These are phyloP conservation scores for Aphelinus certus DNA, from an alignment of 1,140 invertebrate genomes.

Conservation along the genomic window DNA sequence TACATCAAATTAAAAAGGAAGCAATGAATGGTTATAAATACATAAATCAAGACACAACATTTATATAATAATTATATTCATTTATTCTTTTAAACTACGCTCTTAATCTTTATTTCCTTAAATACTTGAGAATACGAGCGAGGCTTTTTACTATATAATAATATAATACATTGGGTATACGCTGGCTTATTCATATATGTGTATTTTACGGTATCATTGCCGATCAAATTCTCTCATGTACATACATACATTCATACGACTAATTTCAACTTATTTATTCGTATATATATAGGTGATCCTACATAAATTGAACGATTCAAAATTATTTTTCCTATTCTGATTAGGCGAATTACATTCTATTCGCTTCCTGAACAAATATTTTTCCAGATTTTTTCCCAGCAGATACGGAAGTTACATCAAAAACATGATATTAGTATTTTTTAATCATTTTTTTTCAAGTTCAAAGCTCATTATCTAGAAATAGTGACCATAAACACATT, in stretches of 20 bases:
- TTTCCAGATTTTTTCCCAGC: too few species aligned
- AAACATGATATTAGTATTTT: too few species aligned
- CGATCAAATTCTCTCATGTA: slow-evolving; percentile 5
- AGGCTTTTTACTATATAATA: slow-evolving; percentile 53
- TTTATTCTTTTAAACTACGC: slow-evolving; percentile 43
- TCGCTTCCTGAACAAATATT: too few species aligned
- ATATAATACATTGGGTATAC: slow-evolving; percentile 52
- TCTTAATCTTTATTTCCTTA: slow-evolving; percentile 53
- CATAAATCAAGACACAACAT: slow-evolving; percentile 32
- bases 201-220: slow-evolving; percentile 13
- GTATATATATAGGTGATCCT: neutral
- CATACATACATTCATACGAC: slow-evolving; percentile 3
- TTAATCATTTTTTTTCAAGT: too few species aligned
- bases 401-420: too few species aligned
- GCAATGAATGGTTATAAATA: slow-evolving; percentile 39
- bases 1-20: too few species aligned
- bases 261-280: neutral
- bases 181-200: slow-evolving; percentile 42
- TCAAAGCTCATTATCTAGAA: too few species aligned
- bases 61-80: slow-evolving; percentile 48
- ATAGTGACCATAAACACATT: too few species aligned
- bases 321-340: neutral
- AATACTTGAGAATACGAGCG: slow-evolving; percentile 61
- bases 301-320: neutral
- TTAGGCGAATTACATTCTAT: neutral